A percentile compares a stretch with the other conserved stretches of the same genome.
Conservation (phyloP, 2,113 vertebrate species). For the Zosterops pallidus region DNA sequence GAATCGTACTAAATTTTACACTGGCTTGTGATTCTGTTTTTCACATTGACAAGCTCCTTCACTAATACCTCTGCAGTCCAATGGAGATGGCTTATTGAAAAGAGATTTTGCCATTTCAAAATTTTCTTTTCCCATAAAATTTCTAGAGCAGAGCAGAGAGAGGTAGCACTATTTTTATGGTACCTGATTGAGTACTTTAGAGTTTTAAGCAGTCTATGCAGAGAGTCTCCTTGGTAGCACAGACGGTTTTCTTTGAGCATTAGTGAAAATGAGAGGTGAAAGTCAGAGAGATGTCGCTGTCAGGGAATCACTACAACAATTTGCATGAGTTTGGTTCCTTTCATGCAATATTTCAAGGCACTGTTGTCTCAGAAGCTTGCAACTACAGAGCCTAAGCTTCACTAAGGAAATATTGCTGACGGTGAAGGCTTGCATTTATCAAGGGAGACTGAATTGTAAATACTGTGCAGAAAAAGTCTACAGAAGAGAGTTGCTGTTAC, state of each 20-base stretch:
- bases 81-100: constrained; percentile 20
- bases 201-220: constrained; percentile 29
- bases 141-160: background rate
- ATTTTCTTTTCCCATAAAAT: background rate
- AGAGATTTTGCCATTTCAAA: background rate
- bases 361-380: constrained; percentile 43
- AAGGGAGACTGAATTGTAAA: constrained; percentile 55
- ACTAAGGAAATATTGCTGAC: constrained; percentile 64
- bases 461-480: background rate
- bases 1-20: background rate
- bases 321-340: constrained; percentile 48
- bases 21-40: background rate
- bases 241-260: background rate
- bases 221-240: constrained; percentile 23
- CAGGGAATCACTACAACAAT: constrained; percentile 22
- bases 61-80: constrained; percentile 1
- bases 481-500: background rate
- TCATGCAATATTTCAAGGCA: constrained; percentile 40
- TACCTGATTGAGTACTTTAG: background rate
- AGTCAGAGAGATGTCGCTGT: constrained; percentile 37
- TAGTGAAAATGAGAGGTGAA: constrained; percentile 32
- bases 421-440: constrained; percentile 1
- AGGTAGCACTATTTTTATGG: background rate
- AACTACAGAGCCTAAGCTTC: constrained; percentile 54
- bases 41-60: background rate